Evolutionary conservation across 2,888 invertebrate species (phyloP).

Genomic region (Ochlodes sylvanus): DNA sequence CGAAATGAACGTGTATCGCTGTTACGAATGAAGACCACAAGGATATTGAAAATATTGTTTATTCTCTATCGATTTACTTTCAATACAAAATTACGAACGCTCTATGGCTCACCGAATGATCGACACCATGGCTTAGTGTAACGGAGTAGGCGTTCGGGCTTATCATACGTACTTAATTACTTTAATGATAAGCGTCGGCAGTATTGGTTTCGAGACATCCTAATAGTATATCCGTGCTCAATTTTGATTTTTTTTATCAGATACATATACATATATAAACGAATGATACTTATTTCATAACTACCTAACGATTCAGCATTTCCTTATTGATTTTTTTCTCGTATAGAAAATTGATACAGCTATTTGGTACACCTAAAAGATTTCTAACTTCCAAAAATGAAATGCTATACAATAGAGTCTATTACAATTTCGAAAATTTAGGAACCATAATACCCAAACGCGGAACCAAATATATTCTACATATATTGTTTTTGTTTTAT

Average conservation of each 20-base stretch:
- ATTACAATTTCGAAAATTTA: slow-evolving; percentile 85
- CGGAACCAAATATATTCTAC: slow-evolving; percentile 80
- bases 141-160: slow-evolving; percentile 59
- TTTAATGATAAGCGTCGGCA: slow-evolving; percentile 74
- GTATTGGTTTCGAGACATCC: slow-evolving; percentile 75
- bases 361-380: slow-evolving; percentile 84
- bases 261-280: slow-evolving; percentile 55
- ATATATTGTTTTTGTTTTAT: slow-evolving; percentile 73
- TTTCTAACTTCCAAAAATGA: slow-evolving; percentile 79
- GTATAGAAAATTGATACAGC: slow-evolving; percentile 84
- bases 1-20: slow-evolving; percentile 78
- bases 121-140: slow-evolving; percentile 42
- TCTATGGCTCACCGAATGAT: slow-evolving; percentile 49
- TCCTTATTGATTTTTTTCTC: slow-evolving; percentile 74
- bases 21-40: slow-evolving; percentile 83
- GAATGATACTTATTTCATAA: slow-evolving; percentile 79
- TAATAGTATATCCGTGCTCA: slow-evolving; percentile 84
- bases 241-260: slow-evolving; percentile 68
- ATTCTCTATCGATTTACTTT: slow-evolving; percentile 59
- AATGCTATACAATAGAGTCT: slow-evolving; percentile 83
- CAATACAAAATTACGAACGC: slow-evolving; percentile 74
- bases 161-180: slow-evolving; percentile 67
- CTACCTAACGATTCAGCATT: slow-evolving; percentile 78
- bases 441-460: slow-evolving; percentile 85
- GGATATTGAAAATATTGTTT: slow-evolving; percentile 78